Evolutionary conservation across 2,888 invertebrate genomes (phyloP).

Genomic region (Xestia sexstrigata): DNA sequence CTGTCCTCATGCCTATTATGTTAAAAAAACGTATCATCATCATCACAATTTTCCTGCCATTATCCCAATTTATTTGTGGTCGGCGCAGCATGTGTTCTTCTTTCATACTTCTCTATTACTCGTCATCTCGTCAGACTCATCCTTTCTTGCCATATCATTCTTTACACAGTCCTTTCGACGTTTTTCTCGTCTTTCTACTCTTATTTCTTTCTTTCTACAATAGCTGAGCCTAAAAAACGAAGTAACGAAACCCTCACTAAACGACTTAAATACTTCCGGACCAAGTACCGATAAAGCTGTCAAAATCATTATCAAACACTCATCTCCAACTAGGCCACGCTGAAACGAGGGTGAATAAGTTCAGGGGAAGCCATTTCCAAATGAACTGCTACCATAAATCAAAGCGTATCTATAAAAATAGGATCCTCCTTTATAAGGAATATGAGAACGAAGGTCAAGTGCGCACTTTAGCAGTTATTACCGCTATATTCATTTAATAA

Average conservation of each 20-base stretch:
- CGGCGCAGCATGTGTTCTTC: too few relatives aligned
- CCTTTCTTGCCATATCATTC: too few relatives aligned
- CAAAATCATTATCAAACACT: slow-evolving; percentile 56
- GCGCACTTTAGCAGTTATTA: slow-evolving; percentile 35
- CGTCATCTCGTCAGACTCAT: too few relatives aligned
- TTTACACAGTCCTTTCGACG: too few relatives aligned
- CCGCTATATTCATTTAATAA: slow-evolving; percentile 36
- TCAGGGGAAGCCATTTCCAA: slow-evolving; percentile 54
- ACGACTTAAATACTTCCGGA: slow-evolving; percentile 15
- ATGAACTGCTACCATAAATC: slow-evolving; percentile 61
- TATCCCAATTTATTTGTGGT: too few relatives aligned
- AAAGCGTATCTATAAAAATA: slow-evolving; percentile 61
- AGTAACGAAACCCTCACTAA: slow-evolving; percentile 13
- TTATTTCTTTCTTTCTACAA: not conserved
- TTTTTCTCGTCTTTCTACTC: too few relatives aligned
- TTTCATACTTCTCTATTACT: too few relatives aligned
- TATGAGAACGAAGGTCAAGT: slow-evolving; percentile 41
- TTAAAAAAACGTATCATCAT: too few relatives aligned
- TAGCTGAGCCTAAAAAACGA: slow-evolving; percentile 6
- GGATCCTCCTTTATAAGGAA: slow-evolving; percentile 41
- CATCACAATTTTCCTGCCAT: too few relatives aligned
- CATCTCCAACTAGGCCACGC: slow-evolving; percentile 43
- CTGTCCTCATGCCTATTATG: too few relatives aligned
- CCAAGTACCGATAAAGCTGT: slow-evolving; percentile 39
- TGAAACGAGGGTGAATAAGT: slow-evolving; percentile 53